Percentiles rank a stretch among this genome's conserved stretches.
Conservation (phyloP, 2,113 vertebrate genomes). For the Anolis sagrei region DNA sequence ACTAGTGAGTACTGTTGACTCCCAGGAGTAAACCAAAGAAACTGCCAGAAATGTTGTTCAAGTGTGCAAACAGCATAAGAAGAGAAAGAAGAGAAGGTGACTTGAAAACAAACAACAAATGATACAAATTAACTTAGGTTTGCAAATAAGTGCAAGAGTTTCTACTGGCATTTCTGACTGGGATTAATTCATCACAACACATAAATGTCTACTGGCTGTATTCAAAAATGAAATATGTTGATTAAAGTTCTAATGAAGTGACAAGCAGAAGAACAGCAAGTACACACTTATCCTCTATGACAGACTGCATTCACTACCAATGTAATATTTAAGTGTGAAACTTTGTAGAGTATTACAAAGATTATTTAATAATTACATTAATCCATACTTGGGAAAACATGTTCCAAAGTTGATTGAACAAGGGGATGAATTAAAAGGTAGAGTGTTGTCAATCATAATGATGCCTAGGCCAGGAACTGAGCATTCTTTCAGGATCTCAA, state of each 20-base stretch:
- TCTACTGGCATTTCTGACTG: not conserved
- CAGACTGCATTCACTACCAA: not conserved
- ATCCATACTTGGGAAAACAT: too few relatives aligned
- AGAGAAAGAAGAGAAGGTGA: too few relatives aligned
- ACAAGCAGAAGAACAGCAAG: not conserved
- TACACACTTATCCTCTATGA: not conserved
- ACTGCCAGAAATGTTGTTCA: not conserved
- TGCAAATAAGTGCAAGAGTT: constrained; percentile 7
- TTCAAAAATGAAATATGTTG: constrained; percentile 15
- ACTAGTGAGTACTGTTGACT: not conserved
- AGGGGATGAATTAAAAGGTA: too few relatives aligned
- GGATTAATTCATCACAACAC: not conserved
- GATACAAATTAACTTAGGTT: not conserved
- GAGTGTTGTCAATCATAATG: too few relatives aligned
- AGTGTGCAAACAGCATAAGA: not conserved
- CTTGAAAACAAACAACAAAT: not conserved
- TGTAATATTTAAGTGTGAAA: not conserved
- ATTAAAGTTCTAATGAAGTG: constrained; percentile 21
- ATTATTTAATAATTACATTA: not conserved
- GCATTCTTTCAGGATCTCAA: too few relatives aligned
- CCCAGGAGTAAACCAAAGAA: not conserved
- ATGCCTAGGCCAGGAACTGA: too few relatives aligned
- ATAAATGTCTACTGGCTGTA: constrained; percentile 4
- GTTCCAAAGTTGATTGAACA: too few relatives aligned
- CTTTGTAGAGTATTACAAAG: too few relatives aligned